These are phyloP conservation scores for Troides helena DNA, from an alignment of 2,888 invertebrate genomes.

Conservation along the genomic window DNA sequence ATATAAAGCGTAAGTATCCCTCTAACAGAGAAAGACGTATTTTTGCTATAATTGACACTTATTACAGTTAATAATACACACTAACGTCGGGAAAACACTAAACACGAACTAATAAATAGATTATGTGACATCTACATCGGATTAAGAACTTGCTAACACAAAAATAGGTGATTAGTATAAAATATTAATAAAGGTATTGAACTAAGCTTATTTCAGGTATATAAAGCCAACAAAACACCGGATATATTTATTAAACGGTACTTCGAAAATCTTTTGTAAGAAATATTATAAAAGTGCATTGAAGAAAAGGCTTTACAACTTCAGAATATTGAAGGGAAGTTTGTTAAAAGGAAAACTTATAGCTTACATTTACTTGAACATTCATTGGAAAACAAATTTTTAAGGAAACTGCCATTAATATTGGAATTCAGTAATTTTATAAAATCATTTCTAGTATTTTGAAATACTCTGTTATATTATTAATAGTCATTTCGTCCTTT, in stretches of 20 bases:
- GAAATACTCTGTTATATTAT: too few relatives aligned
- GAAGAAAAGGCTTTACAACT: background rate
- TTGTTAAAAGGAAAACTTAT: slow-evolving; percentile 17
- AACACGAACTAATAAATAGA: too few relatives aligned
- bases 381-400: slow-evolving; percentile 33
- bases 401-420: slow-evolving; percentile 4
- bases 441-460: background rate
- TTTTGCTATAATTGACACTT: too few relatives aligned
- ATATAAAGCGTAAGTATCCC: too few relatives aligned
- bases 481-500: too few relatives aligned
- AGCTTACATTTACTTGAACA: slow-evolving; percentile 29
- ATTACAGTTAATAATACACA: too few relatives aligned
- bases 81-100: too few relatives aligned
- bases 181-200: background rate
- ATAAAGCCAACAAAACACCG: slow-evolving; percentile 6
- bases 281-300: background rate
- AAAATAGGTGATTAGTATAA: too few relatives aligned
- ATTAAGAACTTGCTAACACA: too few relatives aligned
- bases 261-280: slow-evolving; percentile 3
- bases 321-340: slow-evolving; percentile 17
- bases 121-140: too few relatives aligned
- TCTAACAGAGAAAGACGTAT: too few relatives aligned
- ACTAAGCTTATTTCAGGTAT: background rate
- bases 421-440: background rate
- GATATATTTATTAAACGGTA: slow-evolving; percentile 1